These are phyloP conservation scores for Epirrhoe tristata DNA, from an alignment of 2,888 invertebrate genomes.

Conservation along the genomic window DNA sequence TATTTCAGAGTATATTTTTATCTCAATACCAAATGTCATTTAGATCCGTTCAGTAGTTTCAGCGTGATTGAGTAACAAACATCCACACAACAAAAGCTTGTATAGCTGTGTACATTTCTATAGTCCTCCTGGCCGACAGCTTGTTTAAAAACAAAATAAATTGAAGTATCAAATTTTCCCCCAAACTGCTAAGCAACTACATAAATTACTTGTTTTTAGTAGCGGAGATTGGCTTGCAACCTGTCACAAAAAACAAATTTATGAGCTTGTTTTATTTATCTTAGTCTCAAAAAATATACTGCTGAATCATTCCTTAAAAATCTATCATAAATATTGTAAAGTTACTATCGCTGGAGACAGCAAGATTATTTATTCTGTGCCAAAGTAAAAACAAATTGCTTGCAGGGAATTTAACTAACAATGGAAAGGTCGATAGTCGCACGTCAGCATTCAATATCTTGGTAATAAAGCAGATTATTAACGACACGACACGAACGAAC, in stretches of 20 bases:
- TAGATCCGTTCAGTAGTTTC: too few relatives aligned
- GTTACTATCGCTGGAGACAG: neutral
- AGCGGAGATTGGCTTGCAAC: neutral
- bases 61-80: too few relatives aligned
- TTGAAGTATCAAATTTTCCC: neutral
- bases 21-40: too few relatives aligned
- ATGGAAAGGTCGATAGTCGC: conserved; percentile 35
- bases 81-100: too few relatives aligned
- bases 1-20: too few relatives aligned
- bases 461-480: conserved; percentile 21
- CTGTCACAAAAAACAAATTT: neutral
- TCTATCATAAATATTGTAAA: neutral
- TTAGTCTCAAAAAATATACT: neutral
- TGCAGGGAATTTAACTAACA: conserved; percentile 35
- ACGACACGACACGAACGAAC: too few relatives aligned
- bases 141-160: neutral
- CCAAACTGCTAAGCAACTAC: neutral
- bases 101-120: too few relatives aligned
- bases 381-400: conserved; percentile 32
- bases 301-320: neutral
- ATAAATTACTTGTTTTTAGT: neutral
- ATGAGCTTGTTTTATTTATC: neutral
- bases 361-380: conserved; percentile 20
- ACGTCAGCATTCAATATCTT: conserved; percentile 15
- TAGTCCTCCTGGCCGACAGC: neutral